Evolutionary conservation across 2,888 invertebrate genomes (phyloP).

Genomic region (Sicus ferrugineus): DNA sequence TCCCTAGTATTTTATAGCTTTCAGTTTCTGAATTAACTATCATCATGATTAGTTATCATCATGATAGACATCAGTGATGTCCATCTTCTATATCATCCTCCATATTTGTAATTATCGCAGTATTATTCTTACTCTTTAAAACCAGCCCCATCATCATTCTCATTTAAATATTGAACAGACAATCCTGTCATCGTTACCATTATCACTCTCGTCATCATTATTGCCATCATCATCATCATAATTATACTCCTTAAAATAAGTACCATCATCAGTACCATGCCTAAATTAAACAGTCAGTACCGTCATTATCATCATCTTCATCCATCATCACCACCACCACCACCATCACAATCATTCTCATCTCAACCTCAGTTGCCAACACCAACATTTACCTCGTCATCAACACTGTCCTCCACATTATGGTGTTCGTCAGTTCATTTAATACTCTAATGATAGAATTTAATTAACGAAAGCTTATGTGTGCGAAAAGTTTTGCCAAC

Average conservation of each 20-base stretch:
- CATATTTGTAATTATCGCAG: not conserved
- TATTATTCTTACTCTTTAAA: too few relatives aligned
- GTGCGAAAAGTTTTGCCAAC: not conserved
- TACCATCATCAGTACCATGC: too few relatives aligned
- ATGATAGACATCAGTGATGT: not conserved
- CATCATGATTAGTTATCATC: not conserved
- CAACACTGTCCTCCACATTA: constrained; percentile 14
- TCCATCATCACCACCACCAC: not conserved
- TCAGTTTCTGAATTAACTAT: not conserved
- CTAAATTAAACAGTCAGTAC: not conserved
- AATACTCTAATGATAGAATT: constrained; percentile 41
- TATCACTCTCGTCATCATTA: not conserved
- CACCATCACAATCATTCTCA: too few relatives aligned
- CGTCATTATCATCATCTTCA: not conserved
- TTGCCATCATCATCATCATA: too few relatives aligned
- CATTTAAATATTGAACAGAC: too few relatives aligned
- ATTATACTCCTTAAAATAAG: too few relatives aligned
- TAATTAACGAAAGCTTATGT: constrained; percentile 44
- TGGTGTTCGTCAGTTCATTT: constrained; percentile 10
- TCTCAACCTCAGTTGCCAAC: not conserved
- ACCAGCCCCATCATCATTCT: too few relatives aligned
- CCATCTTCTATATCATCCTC: not conserved
- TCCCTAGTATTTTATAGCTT: too few relatives aligned
- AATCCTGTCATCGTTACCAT: not conserved
- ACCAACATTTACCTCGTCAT: constrained; percentile 12